Conservation (phyloP, 2,888 invertebrate genomes). For the Phrixothrix hirtus region DNA sequence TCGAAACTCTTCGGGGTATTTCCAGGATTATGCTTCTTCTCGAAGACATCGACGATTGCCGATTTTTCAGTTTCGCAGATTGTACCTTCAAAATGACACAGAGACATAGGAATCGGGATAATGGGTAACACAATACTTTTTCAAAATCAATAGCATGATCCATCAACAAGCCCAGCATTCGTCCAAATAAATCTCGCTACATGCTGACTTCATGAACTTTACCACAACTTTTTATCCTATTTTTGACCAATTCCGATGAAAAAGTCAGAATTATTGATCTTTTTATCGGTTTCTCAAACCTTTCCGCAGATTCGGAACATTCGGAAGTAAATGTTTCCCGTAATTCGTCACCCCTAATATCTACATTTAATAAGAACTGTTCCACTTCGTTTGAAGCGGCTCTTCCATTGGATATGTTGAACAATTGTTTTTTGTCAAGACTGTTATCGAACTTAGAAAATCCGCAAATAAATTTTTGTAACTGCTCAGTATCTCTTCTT, state of each 20-base stretch:
- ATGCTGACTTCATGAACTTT: slow-evolving; percentile 27
- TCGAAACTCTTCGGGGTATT: not conserved
- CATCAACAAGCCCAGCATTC: slow-evolving; percentile 24
- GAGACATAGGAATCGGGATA: not conserved
- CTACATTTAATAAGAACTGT: slow-evolving; percentile 18
- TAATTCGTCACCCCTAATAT: slow-evolving; percentile 14
- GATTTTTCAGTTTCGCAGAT: not conserved
- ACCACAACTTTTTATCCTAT: slow-evolving; percentile 17
- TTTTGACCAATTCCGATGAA: slow-evolving; percentile 6
- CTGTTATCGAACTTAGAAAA: slow-evolving; percentile 16
- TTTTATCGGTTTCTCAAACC: slow-evolving; percentile 15
- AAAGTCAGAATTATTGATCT: slow-evolving; percentile 15
- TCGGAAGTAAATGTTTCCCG: slow-evolving; percentile 21
- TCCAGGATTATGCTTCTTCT: not conserved
- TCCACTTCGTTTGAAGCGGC: slow-evolving; percentile 19
- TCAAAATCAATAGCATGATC: not conserved
- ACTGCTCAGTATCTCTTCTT: slow-evolving; percentile 4
- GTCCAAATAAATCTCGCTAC: slow-evolving; percentile 27
- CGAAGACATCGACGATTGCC: not conserved
- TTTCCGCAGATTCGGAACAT: slow-evolving; percentile 5
- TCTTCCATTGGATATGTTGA: slow-evolving; percentile 28
- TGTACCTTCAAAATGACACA: not conserved
- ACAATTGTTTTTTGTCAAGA: slow-evolving; percentile 17
- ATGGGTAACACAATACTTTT: not conserved
- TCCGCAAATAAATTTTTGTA: slow-evolving; percentile 20